Evolutionary conservation across 2,797 vertebrate species (phyloP), one percentile per base, ranked within the genome.

Genomic region (Ctenosaura bakeri): DNA sequence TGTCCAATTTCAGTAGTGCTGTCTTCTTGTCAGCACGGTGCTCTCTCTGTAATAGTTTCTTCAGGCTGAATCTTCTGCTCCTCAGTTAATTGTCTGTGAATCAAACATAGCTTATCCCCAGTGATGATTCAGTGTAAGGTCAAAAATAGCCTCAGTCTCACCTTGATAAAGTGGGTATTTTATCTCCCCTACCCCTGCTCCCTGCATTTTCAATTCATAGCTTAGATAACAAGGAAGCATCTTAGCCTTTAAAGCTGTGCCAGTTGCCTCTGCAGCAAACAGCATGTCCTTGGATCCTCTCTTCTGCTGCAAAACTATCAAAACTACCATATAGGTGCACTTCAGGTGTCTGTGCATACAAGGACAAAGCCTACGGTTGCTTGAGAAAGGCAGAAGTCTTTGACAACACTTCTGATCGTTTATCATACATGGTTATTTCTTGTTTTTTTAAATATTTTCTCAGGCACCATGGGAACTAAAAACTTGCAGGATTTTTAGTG

Each of bases 341-440:
- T 32, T 79, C 29, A 18, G 79, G 6, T 24, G 86, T n/a, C 42
- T 35, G 3, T 84, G 59, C 5, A 66, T 16, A 7, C 10, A 35
- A 38, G 46, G 56, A 5, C 1, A 64, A 9, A 5, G 52, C 59
- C 12, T 73, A 59, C 18, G 52, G 5, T 83, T 80, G 6, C 66
- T n/a, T 5, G 52, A 56, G 52, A 59, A 83, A 29, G 78, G 38
- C 22, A 82, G 56, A 59, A 38, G 52, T 54, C 54, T 87, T 64
- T 83, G 89, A 83, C 35, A 82, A 87, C 13, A 29, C 29, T 12
- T 85, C 29, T 69, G 18, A 59, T 20, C 46, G 14, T 87, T 90
- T 82, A 82, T 35, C 66, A 59, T 16, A 24, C 59, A 79, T 54
- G 32, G 46, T 13, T 56, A n/a, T 56, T 46, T 32, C 46, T 80